Evolutionary conservation across 2,113 vertebrate species (phyloP), one percentile per base, ranked within the genome.

Genomic region (Sander lucioperca): DNA sequence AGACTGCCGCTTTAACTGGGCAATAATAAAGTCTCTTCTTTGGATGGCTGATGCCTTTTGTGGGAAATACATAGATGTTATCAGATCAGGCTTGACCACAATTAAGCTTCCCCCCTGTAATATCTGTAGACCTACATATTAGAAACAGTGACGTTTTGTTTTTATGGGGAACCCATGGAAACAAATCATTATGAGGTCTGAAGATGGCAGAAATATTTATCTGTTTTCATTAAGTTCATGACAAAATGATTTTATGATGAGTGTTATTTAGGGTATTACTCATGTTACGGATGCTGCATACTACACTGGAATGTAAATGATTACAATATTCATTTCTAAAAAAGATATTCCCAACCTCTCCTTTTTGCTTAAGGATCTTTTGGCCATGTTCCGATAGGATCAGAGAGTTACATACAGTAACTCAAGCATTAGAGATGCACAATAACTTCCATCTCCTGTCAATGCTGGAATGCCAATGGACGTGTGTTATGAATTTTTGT

Each of bases 21-120:
- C 86, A 83, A 62, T 86, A 88, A 89, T 85, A 74, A 84, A 92
- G 84, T 80, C 79, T 77, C 77, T 68, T 64, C 71, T 82, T 80
- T 77, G 63, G 76, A 84, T 66, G 72, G 75, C 48, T 61, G 68
- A 48, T 76, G 72, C 67, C 70, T 80, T 81, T 83, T 85, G 79
- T 80, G 45, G 85, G 67, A 84, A 62, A 85, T 48, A 58, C 33
- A 33, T 74, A 57, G 70, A 86, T 77, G 68, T 43, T 47, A 77
- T 78, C 77, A 74, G 80, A 85, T 78, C 69, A 74, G 70, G 39
- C 69, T 74, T 88, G 85, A 82, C 78, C 66, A 87, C 72, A 45
- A 21, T 58, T 23, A 30, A 25, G 25, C 43, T 39, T 53, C 63
- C 16, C 12, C 57, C 18, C 15, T 14, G 2, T 53, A 12, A 18